Conservation (phyloP, 2,113 vertebrate genomes). For the Steatornis caripensis region DNA sequence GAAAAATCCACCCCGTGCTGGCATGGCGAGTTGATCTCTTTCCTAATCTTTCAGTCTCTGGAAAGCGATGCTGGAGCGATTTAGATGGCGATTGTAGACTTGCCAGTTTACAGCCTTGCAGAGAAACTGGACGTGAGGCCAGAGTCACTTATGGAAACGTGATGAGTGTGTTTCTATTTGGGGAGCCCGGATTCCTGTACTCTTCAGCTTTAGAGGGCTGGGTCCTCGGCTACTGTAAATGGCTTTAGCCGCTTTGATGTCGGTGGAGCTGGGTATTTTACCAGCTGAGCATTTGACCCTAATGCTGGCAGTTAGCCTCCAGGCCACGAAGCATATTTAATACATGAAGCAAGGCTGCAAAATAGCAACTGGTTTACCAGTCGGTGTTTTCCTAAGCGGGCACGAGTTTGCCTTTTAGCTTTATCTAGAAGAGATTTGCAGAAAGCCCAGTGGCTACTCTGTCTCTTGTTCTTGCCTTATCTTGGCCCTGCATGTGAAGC, state of each 20-base stretch:
- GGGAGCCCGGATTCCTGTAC: neutral
- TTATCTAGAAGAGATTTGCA: neutral
- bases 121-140: neutral
- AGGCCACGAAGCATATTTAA: neutral
- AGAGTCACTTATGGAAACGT: neutral
- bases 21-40: neutral
- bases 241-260: neutral
- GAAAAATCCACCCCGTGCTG: neutral
- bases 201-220: neutral
- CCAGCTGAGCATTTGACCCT: neutral
- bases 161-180: neutral
- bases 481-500: fast-evolving
- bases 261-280: neutral
- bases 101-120: neutral
- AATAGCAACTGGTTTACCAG: neutral
- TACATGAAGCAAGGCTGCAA: neutral
- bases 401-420: neutral
- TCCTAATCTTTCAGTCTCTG: neutral
- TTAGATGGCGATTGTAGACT: neutral
- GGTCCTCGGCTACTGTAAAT: neutral
- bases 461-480: neutral
- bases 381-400: neutral
- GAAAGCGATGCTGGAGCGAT: neutral
- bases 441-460: fast-evolving
- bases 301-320: neutral